Base-by-base conservation (phyloP, 2,113 vertebrate genomes). In the Coreoperca whiteheadi region DNA sequence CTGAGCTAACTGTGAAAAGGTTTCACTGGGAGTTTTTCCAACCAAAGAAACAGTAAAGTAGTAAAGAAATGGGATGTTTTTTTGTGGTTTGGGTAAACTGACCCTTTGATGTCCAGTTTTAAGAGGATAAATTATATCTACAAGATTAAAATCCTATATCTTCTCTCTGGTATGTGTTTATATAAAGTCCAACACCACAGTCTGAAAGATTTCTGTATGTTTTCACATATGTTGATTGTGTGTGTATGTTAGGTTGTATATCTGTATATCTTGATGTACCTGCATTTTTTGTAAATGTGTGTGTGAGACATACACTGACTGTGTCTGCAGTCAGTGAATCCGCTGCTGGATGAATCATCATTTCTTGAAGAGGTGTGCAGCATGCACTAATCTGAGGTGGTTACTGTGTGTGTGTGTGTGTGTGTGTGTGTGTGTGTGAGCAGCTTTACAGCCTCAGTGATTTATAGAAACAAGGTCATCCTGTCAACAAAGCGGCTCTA, bases 371-470 rank as follows among this genome's bases (percentile, higher is more conserved):
- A 70, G 63, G 74, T 85, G 69, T 75, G 54, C 54, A 59, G 51
- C 68, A 86, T 28, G 57, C 64, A 56, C 46, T 81, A 82, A 88
- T 78, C 46, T 48, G 77, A 87, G 79, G 69, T 88, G 69, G 23
- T 53, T 71, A 4, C 21, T 71, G n/a, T 46, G 32, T 53, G 46
- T 74, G 32, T 74, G 39, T 75, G 73, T 41, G 9, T 75, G 4
- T 30, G 14, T 43, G 48, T 77, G 37, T 32, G 30, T 67, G 41
- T 67, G 53, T 68, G 43, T 32, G 20, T 28, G 18, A 67, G 28
- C 1, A 69, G 39, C 63, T 63, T n/a, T 65, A 53, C 56, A 54
- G 32, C 51, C 32, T 51, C 57, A 28, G 34, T 54, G 60, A 81
- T 73, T 81, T 61, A 54, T 30, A 61, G 53, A 12, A 71, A 64